Base-by-base conservation (phyloP, 1,140 invertebrate genomes). In the Habropoda laboriosa region DNA sequence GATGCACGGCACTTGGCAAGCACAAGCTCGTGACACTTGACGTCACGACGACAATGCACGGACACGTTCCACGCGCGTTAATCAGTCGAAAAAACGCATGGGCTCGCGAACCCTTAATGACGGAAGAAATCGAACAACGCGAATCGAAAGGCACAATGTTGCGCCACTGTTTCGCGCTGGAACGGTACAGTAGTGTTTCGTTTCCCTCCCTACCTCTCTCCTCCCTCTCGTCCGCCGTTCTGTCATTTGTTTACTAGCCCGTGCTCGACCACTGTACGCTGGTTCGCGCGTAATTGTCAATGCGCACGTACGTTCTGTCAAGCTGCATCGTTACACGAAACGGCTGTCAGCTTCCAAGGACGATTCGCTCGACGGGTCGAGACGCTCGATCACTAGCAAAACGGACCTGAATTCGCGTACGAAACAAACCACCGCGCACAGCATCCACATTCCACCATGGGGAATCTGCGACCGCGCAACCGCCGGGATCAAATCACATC, bases 371-470 rank as follows among this genome's bases (percentile, higher is more conserved):
- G 38, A n/a, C 61, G 30, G 21, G 38, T 80, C 40, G 24, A 21
- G 1, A 42, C 27, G 38, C 42, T 51, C 58, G 68, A 38, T 51
- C 77, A 32, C 21, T n/a, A n/a, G 64, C 49, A 47, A 78, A 57
- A 86, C 61, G 53, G 27, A 60, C 64, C 79, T 67, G 73, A 87
- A 86, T 85, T 86, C 85, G 80, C 88, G 83, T 87, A 90, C 88
- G 89, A 89, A 88, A 88, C 87, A 80, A 87, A 90, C 88, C 87
- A 90, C 87, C 90, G 89, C 90, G 82, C 89, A 91, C 90, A 90
- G 90, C 90, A 90, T 90, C 90, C 89, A 87, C 89, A 88, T 90
- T 91, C 89, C 89, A 91, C 90, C 89, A 90, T 91, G 85, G 83
- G 85, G 84, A 88, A 89, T 89, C 90, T 87, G 86, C 80, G 87